These are phyloP conservation scores for Macrochelys suwanniensis DNA, from an alignment of 2,797 vertebrate species.

Conservation along the genomic window DNA sequence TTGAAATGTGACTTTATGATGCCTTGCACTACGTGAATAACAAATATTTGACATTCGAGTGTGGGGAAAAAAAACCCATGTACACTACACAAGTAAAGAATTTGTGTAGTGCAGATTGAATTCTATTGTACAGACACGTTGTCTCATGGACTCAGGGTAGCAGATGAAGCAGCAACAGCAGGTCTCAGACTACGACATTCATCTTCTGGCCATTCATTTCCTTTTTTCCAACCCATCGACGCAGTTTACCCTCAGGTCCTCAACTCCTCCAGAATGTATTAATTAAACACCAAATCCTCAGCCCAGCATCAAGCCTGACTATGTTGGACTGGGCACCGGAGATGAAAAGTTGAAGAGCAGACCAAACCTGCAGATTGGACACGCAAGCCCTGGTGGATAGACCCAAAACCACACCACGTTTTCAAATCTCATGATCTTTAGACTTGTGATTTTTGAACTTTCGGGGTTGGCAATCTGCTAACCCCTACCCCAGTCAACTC, in stretches of 20 bases:
- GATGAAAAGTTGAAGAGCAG: neutral
- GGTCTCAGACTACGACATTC: neutral
- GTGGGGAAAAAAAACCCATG: neutral
- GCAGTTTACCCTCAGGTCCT: neutral
- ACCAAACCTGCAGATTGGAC: neutral
- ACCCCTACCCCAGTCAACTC: neutral
- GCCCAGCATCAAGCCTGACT: neutral
- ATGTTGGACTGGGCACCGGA: neutral
- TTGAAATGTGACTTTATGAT: too few species aligned
- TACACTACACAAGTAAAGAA: neutral
- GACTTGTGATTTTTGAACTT: neutral
- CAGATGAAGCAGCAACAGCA: neutral
- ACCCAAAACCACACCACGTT: neutral
- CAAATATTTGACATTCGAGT: neutral
- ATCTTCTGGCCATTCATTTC: neutral
- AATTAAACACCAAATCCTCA: neutral
- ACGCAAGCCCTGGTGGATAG: neutral
- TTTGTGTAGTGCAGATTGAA: neutral
- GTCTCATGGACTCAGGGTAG: neutral
- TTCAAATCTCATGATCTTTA: neutral
- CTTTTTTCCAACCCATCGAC: neutral
- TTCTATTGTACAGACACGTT: neutral
- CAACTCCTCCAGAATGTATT: neutral
- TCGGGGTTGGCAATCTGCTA: neutral
- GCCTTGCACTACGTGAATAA: too few species aligned